Conservation (phyloP, 2,888 invertebrate genomes). For the Trypoxylon attenuatum region DNA sequence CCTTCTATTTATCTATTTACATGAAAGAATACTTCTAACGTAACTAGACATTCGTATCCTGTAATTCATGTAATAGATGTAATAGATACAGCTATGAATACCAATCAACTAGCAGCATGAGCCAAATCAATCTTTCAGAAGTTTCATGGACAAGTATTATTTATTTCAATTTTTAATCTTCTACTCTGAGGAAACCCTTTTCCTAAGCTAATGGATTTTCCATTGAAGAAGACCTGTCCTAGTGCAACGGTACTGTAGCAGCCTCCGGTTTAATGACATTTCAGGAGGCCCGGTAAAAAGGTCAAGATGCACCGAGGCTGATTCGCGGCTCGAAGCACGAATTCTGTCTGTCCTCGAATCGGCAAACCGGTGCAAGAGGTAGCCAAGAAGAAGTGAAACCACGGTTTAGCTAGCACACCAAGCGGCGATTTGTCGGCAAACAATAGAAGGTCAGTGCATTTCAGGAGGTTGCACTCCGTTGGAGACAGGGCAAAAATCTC, state of each 20-base stretch:
- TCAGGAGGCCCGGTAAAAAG: constrained; percentile 51
- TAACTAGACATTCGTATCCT: too few species aligned
- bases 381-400: constrained; percentile 38
- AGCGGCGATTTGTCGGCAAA: constrained; percentile 53
- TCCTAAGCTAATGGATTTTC: constrained; percentile 25
- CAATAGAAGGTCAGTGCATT: constrained; percentile 64
- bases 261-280: constrained; percentile 55
- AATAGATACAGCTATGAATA: too few species aligned
- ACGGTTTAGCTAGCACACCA: too few species aligned
- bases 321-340: constrained; percentile 22
- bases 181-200: not conserved
- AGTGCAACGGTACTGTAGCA: constrained; percentile 37
- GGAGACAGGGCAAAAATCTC: constrained; percentile 1
- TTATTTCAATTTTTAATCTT: constrained; percentile 15
- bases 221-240: constrained; percentile 39
- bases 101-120: too few species aligned
- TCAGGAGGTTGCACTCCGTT: constrained; percentile 42
- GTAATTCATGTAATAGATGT: too few species aligned
- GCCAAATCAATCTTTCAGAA: too few species aligned
- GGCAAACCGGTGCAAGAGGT: constrained; percentile 41
- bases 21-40: too few species aligned
- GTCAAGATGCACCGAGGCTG: constrained; percentile 48
- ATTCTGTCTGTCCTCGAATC: constrained; percentile 24
- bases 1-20: too few species aligned
- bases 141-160: constrained; percentile 9